Evolutionary conservation across 2,888 invertebrate species (phyloP).

Genomic region (Nephrotoma flavescens): DNA sequence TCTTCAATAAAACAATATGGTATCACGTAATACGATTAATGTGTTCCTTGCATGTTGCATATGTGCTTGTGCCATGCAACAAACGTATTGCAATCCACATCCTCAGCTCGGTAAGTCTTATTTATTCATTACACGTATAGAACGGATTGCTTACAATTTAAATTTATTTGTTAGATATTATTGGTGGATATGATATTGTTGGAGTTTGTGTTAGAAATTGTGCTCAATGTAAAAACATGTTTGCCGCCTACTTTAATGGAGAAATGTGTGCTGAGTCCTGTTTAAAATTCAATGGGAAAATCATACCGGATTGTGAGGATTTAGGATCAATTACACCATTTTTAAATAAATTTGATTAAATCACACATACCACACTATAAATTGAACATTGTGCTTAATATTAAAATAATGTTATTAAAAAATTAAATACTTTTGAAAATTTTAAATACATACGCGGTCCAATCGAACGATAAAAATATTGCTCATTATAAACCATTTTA

Average conservation of each 20-base stretch:
- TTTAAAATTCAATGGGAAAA: background rate
- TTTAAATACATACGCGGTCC: background rate
- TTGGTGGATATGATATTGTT: background rate
- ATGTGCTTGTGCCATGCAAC: background rate
- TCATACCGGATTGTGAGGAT: constrained; percentile 1
- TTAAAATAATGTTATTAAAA: background rate
- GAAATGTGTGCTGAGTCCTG: background rate
- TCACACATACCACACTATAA: too few relatives aligned
- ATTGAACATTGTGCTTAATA: background rate
- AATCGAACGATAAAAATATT: background rate
- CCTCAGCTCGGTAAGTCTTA: background rate
- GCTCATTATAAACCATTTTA: background rate
- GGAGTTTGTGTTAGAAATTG: background rate
- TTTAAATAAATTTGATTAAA: background rate
- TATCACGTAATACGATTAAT: background rate
- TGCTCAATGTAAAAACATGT: background rate
- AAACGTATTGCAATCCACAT: background rate
- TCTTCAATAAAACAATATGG: background rate
- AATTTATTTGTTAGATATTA: background rate
- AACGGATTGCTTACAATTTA: background rate
- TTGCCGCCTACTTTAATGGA: background rate
- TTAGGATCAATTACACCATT: background rate
- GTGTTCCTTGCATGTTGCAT: background rate
- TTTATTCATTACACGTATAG: background rate
- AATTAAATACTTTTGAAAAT: background rate